Evolutionary conservation across 2,888 invertebrate genomes (phyloP).

Genomic region (Rhagophthalmus giganteus): DNA sequence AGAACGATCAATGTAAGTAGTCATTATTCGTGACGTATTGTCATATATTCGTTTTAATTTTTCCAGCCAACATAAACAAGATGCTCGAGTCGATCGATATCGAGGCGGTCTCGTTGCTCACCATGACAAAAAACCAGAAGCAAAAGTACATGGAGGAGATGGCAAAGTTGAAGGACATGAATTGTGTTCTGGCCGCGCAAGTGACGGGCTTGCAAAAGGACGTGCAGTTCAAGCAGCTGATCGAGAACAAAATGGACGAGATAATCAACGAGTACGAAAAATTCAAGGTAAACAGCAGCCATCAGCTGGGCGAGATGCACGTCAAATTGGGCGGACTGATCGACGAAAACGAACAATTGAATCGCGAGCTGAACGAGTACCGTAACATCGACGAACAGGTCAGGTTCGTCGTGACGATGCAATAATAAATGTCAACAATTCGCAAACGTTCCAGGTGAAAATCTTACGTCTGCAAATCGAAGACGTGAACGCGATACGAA

Average conservation of each 20-base stretch:
- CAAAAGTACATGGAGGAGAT: conserved; percentile 37
- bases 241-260: conserved; percentile 6
- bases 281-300: neutral
- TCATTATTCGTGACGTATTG: too few relatives aligned
- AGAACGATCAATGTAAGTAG: too few relatives aligned
- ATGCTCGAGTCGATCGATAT: conserved; percentile 41
- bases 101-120: conserved; percentile 40
- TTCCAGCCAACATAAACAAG: conserved; percentile 26
- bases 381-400: conserved; percentile 16
- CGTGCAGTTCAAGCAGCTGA: conserved; percentile 2
- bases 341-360: conserved; percentile 11
- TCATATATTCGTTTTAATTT: neutral
- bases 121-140: conserved; percentile 38
- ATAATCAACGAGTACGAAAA: conserved; percentile 2
- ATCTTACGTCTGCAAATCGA: conserved; percentile 6
- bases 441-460: conserved; percentile 1
- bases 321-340: neutral
- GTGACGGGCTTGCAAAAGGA: neutral
- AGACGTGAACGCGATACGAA: conserved; percentile 11
- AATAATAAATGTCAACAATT: neutral
- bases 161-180: conserved; percentile 33
- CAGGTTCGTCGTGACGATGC: neutral
- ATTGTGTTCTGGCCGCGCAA: conserved; percentile 11
- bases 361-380: conserved; percentile 4
- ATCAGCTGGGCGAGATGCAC: conserved; percentile 5